Percentiles rank a stretch among this genome's conserved stretches.
phyloP scores from a whole-genome alignment of 2,888 invertebrate genomes.

The Pelosia muscerda region DNA sequence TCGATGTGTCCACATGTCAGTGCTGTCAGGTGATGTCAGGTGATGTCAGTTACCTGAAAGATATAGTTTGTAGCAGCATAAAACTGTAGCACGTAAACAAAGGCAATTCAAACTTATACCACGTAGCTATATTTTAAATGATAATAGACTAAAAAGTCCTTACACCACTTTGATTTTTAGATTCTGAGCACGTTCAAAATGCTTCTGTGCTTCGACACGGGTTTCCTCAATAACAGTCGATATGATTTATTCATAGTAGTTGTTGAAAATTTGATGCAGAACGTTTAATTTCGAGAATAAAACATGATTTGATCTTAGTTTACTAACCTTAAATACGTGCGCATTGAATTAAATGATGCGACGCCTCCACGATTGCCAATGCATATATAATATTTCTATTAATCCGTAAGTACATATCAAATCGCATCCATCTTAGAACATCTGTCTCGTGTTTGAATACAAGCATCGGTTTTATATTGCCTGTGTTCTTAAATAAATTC shows the following conservation, averaged over 20 bases:
- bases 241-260: conserved; percentile 46
- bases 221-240: conserved; percentile 25
- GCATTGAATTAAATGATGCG: conserved; percentile 55
- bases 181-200: not conserved
- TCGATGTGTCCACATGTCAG: not conserved
- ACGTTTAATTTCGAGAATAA: conserved; percentile 43
- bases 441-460: conserved; percentile 37
- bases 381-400: conserved; percentile 62
- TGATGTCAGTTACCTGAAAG: not conserved
- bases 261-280: conserved; percentile 50
- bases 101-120: not conserved
- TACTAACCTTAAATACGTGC: too few species aligned
- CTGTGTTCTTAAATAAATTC: not conserved
- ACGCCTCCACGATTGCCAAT: conserved; percentile 58
- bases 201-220: conserved; percentile 10
- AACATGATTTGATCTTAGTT: conserved; percentile 54
- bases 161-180: not conserved
- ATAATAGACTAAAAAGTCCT: not conserved
- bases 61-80: not conserved
- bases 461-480: conserved; percentile 28
- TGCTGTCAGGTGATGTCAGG: not conserved
- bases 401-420: conserved; percentile 32
- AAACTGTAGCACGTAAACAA: not conserved
- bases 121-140: not conserved
- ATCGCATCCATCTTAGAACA: conserved; percentile 30